phyloP scores from a whole-genome alignment of 2,113 vertebrate genomes.

The Oreochromis aureus region DNA sequence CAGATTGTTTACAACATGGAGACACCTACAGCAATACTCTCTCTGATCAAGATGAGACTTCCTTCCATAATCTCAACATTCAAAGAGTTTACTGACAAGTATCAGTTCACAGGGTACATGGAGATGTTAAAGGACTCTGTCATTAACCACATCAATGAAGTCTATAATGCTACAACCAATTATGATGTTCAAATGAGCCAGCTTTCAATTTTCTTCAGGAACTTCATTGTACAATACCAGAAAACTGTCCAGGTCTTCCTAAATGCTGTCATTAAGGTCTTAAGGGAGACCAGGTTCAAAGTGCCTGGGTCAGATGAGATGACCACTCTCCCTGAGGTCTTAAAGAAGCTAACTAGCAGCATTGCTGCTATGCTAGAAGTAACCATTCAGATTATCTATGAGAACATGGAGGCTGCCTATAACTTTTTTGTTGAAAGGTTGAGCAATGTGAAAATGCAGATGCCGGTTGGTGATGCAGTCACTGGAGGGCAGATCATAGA shows the following conservation, averaged over 20 bases:
- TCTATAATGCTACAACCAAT: constrained; percentile 47
- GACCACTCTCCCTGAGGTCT: constrained; percentile 76
- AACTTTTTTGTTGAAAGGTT: constrained; percentile 65
- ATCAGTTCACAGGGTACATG: constrained; percentile 7
- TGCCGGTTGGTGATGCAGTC: constrained; percentile 60
- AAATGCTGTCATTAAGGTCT: constrained; percentile 70
- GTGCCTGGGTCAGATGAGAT: constrained; percentile 69
- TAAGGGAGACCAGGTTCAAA: constrained; percentile 76
- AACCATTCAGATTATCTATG: constrained; percentile 2
- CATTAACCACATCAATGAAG: constrained; percentile 44
- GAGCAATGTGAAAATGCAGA: constrained; percentile 59
- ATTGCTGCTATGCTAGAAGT: constrained; percentile 40
- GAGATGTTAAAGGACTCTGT: constrained; percentile 13
- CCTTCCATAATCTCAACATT: constrained; percentile 58
- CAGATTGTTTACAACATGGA: constrained; percentile 77
- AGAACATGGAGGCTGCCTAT: constrained; percentile 55
- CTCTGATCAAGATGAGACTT: constrained; percentile 64
- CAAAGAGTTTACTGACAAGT: constrained; percentile 64
- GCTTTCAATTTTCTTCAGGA: constrained; percentile 65
- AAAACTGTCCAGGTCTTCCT: constrained; percentile 63
- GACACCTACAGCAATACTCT: constrained; percentile 66
- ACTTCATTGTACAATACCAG: constrained; percentile 65
- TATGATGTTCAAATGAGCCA: constrained; percentile 62
- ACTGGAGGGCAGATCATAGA: constrained; percentile 57
- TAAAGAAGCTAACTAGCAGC: constrained; percentile 49